These are phyloP conservation scores for Drosophila chauvacae DNA, from an alignment of 1,140 invertebrate genomes.

Conservation along the genomic window DNA sequence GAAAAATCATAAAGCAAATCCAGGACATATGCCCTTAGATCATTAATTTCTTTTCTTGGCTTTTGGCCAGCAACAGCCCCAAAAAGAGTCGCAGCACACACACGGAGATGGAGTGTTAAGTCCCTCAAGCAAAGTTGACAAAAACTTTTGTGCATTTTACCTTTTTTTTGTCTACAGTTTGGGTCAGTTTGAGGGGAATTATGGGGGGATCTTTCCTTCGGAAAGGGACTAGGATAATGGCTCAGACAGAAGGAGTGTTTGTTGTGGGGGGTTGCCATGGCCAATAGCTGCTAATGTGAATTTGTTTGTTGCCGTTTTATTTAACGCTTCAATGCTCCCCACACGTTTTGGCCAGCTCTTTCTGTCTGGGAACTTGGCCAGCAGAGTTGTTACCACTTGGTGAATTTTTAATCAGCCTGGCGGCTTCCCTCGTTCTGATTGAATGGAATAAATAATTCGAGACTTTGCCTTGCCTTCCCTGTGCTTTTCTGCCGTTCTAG, in stretches of 20 bases:
- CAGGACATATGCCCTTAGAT: background rate
- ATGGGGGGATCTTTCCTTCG: background rate
- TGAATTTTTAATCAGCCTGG: conserved; percentile 46
- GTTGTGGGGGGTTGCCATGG: conserved; percentile 44
- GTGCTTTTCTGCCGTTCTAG: conserved; percentile 18
- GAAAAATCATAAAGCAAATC: conserved; percentile 3
- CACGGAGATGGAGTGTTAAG: background rate
- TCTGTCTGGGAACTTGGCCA: conserved; percentile 35
- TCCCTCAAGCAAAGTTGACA: conserved; percentile 34
- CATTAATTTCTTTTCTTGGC: conserved; percentile 2
- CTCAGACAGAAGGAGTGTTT: conserved; percentile 54
- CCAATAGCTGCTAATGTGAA: conserved; percentile 1
- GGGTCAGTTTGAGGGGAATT: conserved; percentile 17
- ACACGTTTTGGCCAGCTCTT: background rate
- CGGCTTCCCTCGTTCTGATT: conserved; percentile 32
- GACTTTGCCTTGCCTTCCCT: conserved; percentile 1
- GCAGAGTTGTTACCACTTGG: conserved; percentile 22
- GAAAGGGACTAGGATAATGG: conserved; percentile 5
- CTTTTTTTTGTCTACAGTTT: conserved; percentile 34
- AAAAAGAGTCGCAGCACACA: conserved; percentile 2
- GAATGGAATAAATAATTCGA: conserved; percentile 41
- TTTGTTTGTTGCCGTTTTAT: conserved; percentile 44
- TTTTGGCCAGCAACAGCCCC: conserved; percentile 19
- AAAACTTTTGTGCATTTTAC: conserved; percentile 48
- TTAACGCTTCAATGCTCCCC: conserved; percentile 43